Evolutionary conservation across 2,888 invertebrate genomes (phyloP), one percentile per base, ranked within the genome.

Genomic region (Hydraecia micacea): DNA sequence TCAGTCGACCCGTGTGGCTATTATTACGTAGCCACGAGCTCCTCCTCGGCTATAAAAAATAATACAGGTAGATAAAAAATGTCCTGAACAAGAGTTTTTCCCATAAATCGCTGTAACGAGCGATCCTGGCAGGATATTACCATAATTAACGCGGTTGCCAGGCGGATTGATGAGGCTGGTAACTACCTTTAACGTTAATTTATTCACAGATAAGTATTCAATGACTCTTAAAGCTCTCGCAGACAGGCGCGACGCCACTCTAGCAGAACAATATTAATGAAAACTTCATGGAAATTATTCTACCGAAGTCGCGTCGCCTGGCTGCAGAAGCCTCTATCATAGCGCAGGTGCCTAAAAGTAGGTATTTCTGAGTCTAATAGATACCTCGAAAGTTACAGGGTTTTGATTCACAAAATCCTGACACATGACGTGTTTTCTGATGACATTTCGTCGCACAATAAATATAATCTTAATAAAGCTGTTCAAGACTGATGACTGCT

Each of bases 81-180:
- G 7, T 49, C 36, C 9, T 39, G n/a, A 36, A 79, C 32, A 28
- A 46, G 32, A 63, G 42, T 4, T 36, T 63, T 63, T 55, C 2
- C 28, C 52, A 73, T 79, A 80, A 55, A 80, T 72, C 11, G 13
- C 6, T 18, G 28, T 65, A 55, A 80, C 46, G 55, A 39, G 15
- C 18, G 9, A n/a, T 73, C 46, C 55, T 73, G 63, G 42, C 2
- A 63, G 55, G 28, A 52, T 62, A 79, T 71, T 52, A 15, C 15
- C 28, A 52, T 72, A 63, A 42, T 73, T 28, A 80, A 73, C 28
- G 18, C 21, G 7, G 42, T 55, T 72, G 52, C n/a, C 49, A 49
- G 42, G 46, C 28, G 15, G 18, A 58, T 79, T 39, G 46, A 58
- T 79, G 55, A 32, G 21, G 28, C 13, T 42, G 1, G 1, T 49